Percentiles rank a stretch among this genome's conserved stretches.
Evolutionary conservation across 2,113 vertebrate genomes (phyloP).

Genomic region (Kryptolebias marmoratus): DNA sequence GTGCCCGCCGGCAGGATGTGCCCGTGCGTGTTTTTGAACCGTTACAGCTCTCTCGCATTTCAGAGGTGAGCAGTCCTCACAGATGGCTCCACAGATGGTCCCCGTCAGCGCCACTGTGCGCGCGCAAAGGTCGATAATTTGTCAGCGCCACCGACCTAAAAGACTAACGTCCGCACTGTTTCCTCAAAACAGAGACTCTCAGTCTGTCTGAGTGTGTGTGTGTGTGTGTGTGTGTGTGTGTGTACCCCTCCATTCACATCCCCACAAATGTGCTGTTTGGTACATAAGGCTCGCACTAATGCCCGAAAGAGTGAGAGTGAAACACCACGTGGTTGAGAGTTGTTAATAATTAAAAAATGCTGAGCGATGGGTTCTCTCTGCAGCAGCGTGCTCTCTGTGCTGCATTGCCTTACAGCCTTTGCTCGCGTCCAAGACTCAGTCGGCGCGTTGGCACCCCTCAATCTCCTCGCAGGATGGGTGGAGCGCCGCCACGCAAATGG

Average conservation of each 20-base stretch:
- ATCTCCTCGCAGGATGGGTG: slow-evolving; percentile 33
- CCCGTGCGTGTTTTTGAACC: slow-evolving; percentile 34
- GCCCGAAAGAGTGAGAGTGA: slow-evolving; percentile 49
- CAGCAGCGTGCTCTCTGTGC: slow-evolving; percentile 56
- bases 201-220: slow-evolving; percentile 15
- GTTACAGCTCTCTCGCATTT: slow-evolving; percentile 49
- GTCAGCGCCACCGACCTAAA: slow-evolving; percentile 36
- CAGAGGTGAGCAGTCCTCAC: slow-evolving; percentile 64
- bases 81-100: slow-evolving; percentile 80
- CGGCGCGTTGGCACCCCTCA: slow-evolving; percentile 36
- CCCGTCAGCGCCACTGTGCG: slow-evolving; percentile 49
- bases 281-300: slow-evolving; percentile 40
- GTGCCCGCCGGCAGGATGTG: slow-evolving; percentile 54
- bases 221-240: background rate
- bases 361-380: slow-evolving; percentile 75
- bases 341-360: slow-evolving; percentile 81
- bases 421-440: slow-evolving; percentile 35
- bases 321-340: slow-evolving; percentile 49
- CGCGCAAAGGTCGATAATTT: slow-evolving; percentile 58
- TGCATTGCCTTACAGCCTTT: slow-evolving; percentile 63
- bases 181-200: slow-evolving; percentile 36
- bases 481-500: slow-evolving; percentile 35
- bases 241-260: background rate
- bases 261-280: slow-evolving; percentile 15
- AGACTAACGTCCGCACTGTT: slow-evolving; percentile 27